Evolutionary conservation across 2,113 vertebrate genomes (phyloP).

Genomic region (Hemicordylus capensis): DNA sequence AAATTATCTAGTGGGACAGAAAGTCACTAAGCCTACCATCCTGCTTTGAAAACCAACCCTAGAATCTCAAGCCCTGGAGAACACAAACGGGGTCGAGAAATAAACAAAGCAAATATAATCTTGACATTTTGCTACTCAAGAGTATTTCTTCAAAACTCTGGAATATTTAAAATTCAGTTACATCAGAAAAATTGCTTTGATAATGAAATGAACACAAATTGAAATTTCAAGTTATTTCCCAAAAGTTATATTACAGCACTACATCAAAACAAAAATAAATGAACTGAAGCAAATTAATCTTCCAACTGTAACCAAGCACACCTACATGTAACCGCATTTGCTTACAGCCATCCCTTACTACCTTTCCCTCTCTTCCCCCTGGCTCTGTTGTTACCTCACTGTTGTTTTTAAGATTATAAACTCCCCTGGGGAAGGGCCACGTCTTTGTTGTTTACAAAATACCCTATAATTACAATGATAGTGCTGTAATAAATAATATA

Average conservation of each 20-base stretch:
- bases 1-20: background rate
- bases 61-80: too few relatives aligned
- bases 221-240: background rate
- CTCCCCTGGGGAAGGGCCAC: background rate
- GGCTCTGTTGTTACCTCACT: background rate
- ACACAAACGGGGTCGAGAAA: too few relatives aligned
- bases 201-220: background rate
- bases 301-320: background rate
- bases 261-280: too few relatives aligned
- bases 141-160: too few relatives aligned
- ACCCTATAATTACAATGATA: too few relatives aligned
- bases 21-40: background rate
- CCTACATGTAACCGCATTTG: too few relatives aligned
- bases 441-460: background rate
- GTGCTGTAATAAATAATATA: too few relatives aligned
- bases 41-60: too few relatives aligned
- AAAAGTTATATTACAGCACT: background rate
- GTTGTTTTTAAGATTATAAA: background rate
- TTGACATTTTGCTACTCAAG: too few relatives aligned
- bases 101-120: too few relatives aligned
- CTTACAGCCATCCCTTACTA: background rate
- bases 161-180: background rate
- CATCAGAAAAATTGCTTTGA: background rate
- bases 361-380: background rate
- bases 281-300: background rate